Evolutionary conservation across 2,888 invertebrate species (phyloP), one percentile per base, ranked within the genome.

Genomic region (Ectemnius lituratus): DNA sequence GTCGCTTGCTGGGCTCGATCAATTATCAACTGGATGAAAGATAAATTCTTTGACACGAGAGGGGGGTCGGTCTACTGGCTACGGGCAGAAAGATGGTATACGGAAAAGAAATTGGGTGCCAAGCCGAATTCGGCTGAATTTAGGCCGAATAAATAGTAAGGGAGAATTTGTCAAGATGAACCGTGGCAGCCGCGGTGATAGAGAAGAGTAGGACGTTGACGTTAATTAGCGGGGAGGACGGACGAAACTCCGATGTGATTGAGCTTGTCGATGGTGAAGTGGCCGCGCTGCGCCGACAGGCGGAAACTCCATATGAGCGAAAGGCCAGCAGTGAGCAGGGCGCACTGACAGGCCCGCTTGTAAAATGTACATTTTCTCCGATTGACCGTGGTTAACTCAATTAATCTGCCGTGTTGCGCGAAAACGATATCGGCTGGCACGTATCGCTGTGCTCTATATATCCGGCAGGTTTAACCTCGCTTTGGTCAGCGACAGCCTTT

Each of bases 361-460:
- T 78, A 73, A 80, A 80, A 80, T 75, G 80, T 71, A 80, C 80
- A 80, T 80, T 80, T 52, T 63, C 62, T 37, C 46, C 64, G 61
- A 72, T 73, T 73, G 70, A 18, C 65, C 66, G 61, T 65, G 75
- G 75, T 79, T 74, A 76, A 74, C 68, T 70, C 71, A 69, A 76
- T 79, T 74, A 76, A 76, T 74, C 62, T 66, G 52, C 16, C 6
- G 62, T 52, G 27, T 14, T 0, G 61, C 18, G 46, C 66, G 16
- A 18, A 27, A 27, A 45, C n/a, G 28, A 62, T 20, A 70, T 63
- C 67, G 68, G 57, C 27, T 67, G 68, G 66, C 62, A 37, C 28
- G 28, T 37, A 37, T 37, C 28, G 3, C 28, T 37, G 28, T 8
- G 3, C 28, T 8, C 28, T 8, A 37, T 3, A 37, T 3, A 37